phyloP scores from a whole-genome alignment of 2,797 vertebrate species.

The Labeo calbasu region DNA sequence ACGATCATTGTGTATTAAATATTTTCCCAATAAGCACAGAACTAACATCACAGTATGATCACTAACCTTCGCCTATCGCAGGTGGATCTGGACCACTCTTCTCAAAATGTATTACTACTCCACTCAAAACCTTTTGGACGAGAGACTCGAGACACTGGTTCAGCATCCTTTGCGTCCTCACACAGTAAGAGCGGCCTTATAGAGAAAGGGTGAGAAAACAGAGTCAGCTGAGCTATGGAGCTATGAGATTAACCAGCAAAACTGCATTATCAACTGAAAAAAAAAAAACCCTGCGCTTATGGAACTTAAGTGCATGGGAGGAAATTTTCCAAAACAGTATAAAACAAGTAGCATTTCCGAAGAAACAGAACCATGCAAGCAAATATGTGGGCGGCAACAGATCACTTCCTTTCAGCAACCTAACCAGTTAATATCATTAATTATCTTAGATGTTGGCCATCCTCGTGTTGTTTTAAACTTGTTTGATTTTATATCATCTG shows the following conservation, averaged over 20 bases:
- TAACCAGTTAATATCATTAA: neutral
- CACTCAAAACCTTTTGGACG: conserved; percentile 97
- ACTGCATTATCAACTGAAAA: neutral
- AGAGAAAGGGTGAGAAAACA: conserved; percentile 34
- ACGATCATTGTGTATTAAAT: neutral
- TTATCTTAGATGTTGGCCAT: neutral
- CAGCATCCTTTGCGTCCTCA: conserved; percentile 93
- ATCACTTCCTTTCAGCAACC: neutral
- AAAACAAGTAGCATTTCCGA: neutral
- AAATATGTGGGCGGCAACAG: conserved; percentile 1
- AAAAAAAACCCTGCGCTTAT: neutral
- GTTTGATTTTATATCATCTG: neutral
- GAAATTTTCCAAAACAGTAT: neutral
- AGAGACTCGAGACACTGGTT: conserved; percentile 97
- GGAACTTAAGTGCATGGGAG: neutral
- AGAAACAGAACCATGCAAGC: neutral
- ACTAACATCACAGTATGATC: neutral
- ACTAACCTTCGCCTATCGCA: conserved; percentile 85
- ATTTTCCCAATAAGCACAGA: neutral
- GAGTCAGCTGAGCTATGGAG: neutral
- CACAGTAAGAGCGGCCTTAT: conserved; percentile 92
- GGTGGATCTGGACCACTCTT: conserved; percentile 93
- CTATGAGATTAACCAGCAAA: neutral
- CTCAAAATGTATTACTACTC: conserved; percentile 97
- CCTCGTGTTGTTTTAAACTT: neutral